Evolutionary conservation across 2,888 invertebrate genomes (phyloP), one percentile per base, ranked within the genome.

Genomic region (Eilema caniola): DNA sequence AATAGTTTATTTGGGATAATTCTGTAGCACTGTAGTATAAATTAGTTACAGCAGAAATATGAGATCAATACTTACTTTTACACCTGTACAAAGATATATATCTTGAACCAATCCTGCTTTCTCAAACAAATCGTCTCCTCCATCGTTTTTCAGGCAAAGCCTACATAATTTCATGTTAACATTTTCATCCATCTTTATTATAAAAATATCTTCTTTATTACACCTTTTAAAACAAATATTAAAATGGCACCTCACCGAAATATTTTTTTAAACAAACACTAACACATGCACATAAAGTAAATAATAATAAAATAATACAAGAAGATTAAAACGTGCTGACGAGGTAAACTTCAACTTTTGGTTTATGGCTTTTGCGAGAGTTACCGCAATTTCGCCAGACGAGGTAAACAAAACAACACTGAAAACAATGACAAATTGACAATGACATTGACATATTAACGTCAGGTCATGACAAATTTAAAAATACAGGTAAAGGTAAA

Each of bases 121-220:
- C 37, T 82, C 74, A 64, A 86, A 88, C 11, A 90, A 83, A 70
- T 85, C 76, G 12, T 67, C 66, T 3, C 47, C 74, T 25, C 89
- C 91, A 60, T 78, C 72, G 23, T 80, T 81, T 53, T 86, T 80
- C 1, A 92, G 85, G 70, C 91, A 92, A 23, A 92, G 81, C 72
- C 91, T 86, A 74, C 91, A 92, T 66, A 87, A 56, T 71, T 88
- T 88, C 37, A 83, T 74, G 24, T 56, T 3, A 7, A 5, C 24
- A 8, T 31, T 23, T 5, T 33, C 24, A 24, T 65, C 37, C 66
- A 66, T 66, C 3, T 59, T 37, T 25, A 25, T 24, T 20, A 7
- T 24, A 7, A 24, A 7, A 24, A 24, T 57, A 7, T 2, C 14
- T 10, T 59, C 23, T 24, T 11, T 3, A n/a, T 5, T 47, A n/a